phyloP scores from a whole-genome alignment of 2,888 invertebrate genomes.

The Dusona sp. region DNA sequence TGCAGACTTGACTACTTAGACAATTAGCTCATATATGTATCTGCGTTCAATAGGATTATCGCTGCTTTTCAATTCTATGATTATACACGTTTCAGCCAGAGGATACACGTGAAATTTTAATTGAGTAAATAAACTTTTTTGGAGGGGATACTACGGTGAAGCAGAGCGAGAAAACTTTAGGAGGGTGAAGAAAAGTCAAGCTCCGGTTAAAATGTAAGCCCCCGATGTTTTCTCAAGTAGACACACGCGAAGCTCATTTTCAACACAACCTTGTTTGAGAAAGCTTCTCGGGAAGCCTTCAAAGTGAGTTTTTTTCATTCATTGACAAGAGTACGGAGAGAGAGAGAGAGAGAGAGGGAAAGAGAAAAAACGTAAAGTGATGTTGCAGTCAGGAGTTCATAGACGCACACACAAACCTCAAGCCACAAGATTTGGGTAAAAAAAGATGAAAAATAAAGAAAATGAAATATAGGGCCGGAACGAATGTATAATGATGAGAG shows the following conservation, averaged over 20 bases:
- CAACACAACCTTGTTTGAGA: constrained; percentile 23
- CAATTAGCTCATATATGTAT: neutral
- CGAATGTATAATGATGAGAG: constrained; percentile 26
- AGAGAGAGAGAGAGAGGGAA: neutral
- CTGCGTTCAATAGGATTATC: neutral
- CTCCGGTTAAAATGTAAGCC: constrained; percentile 23
- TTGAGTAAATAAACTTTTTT: constrained; percentile 37
- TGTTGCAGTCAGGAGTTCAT: constrained; percentile 3
- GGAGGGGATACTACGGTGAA: neutral
- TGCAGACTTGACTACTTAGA: neutral
- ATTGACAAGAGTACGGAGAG: constrained; percentile 13
- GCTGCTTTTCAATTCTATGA: neutral
- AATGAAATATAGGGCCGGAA: constrained; percentile 1
- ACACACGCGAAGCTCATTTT: constrained; percentile 27
- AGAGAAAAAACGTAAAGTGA: constrained; percentile 3
- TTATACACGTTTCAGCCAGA: neutral
- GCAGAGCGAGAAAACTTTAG: constrained; percentile 1
- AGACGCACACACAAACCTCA: neutral
- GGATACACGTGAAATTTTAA: constrained; percentile 30
- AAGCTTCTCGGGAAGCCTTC: constrained; percentile 28
- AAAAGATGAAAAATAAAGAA: neutral
- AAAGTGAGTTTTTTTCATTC: constrained; percentile 49
- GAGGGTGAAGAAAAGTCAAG: neutral
- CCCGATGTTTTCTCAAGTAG: constrained; percentile 22
- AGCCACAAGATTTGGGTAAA: neutral